Percentiles rank a stretch among this genome's conserved stretches.
Evolutionary conservation across 2,888 invertebrate species (phyloP).

Genomic region (Phorcus lineatus): DNA sequence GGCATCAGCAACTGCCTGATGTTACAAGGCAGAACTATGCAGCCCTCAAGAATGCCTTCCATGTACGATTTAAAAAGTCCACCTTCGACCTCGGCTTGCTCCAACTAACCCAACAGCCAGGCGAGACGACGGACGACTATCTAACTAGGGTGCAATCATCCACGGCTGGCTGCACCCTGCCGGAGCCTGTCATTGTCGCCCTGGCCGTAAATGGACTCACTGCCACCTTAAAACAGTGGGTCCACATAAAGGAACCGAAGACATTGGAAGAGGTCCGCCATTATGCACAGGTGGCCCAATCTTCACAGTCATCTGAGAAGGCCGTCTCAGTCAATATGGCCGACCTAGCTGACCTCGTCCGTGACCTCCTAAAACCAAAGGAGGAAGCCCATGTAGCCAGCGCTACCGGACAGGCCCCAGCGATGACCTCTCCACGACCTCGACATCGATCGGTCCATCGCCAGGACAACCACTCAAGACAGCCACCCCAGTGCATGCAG

Average conservation of each 20-base stretch:
- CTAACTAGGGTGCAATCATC: neutral
- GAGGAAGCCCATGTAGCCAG: neutral
- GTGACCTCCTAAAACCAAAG: neutral
- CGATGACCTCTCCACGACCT: too few relatives aligned
- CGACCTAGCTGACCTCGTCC: neutral
- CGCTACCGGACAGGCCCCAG: too few relatives aligned
- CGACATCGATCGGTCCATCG: too few relatives aligned
- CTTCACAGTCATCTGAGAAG: neutral
- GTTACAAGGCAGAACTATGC: too few relatives aligned
- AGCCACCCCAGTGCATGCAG: too few relatives aligned
- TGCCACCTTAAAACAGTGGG: neutral
- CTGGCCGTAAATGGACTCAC: neutral
- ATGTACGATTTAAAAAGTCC: neutral
- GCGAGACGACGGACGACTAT: neutral
- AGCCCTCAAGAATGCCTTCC: neutral
- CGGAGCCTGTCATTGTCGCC: neutral
- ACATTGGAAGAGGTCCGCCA: neutral
- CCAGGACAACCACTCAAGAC: too few relatives aligned
- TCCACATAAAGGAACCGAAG: neutral
- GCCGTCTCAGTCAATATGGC: neutral
- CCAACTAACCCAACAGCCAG: neutral
- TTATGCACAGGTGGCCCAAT: neutral
- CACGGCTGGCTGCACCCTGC: neutral
- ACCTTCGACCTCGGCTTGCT: neutral
- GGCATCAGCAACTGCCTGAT: neutral